Evolutionary conservation across 2,888 invertebrate species (phyloP).

Genomic region (Caenorhabditis sp.): DNA sequence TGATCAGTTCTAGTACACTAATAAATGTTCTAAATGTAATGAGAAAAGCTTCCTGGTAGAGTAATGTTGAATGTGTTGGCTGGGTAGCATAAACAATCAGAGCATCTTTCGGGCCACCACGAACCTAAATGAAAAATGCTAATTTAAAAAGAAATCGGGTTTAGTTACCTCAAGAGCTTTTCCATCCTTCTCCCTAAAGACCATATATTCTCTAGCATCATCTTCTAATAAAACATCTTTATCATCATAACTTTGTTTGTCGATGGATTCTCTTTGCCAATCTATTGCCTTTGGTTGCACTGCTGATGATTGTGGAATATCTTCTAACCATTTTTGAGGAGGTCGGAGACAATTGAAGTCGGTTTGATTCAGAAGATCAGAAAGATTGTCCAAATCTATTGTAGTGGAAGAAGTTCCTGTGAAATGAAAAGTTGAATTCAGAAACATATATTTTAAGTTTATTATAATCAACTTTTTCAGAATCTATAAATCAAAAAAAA

Average conservation of each 20-base stretch:
- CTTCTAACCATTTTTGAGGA: conserved; percentile 34
- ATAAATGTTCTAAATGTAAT: conserved; percentile 81
- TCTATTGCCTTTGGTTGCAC: conserved; percentile 30
- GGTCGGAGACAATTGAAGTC: conserved; percentile 33
- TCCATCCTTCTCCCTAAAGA: conserved; percentile 55
- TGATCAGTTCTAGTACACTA: conserved; percentile 60
- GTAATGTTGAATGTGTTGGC: conserved; percentile 77
- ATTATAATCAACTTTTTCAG: too few relatives aligned
- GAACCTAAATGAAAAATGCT: too few relatives aligned
- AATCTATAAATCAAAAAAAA: too few relatives aligned
- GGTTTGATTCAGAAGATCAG: conserved; percentile 40
- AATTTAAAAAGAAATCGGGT: too few relatives aligned
- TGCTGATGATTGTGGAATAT: conserved; percentile 5
- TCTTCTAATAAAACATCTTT: conserved; percentile 40
- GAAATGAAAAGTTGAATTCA: background rate
- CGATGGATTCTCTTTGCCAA: conserved; percentile 35
- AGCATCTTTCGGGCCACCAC: conserved; percentile 92
- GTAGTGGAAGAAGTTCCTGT: conserved; percentile 37
- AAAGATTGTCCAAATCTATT: conserved; percentile 39
- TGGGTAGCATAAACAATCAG: conserved; percentile 94
- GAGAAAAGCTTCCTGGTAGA: conserved; percentile 96
- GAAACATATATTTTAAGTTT: too few relatives aligned
- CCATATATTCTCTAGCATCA: conserved; percentile 63
- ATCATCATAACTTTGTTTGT: background rate
- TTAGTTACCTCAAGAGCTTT: conserved; percentile 47